Evolutionary conservation across 30 jellyfish, hydroid and myxozoan species (phyloP).

Genomic region (Pelagia noctiluca): DNA sequence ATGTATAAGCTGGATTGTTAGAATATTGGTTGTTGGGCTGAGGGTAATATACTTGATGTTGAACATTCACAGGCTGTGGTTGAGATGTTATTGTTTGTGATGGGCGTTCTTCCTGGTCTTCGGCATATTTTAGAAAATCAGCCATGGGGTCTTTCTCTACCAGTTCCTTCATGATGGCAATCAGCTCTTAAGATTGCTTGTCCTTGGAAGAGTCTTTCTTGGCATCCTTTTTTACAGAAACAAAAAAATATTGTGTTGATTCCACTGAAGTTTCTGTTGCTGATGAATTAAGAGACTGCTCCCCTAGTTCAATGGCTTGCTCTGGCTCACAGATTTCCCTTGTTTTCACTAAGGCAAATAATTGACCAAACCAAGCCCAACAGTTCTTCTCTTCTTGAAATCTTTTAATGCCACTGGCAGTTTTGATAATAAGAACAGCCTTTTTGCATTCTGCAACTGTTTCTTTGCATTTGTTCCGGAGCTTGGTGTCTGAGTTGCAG

Average conservation of each 20-base stretch:
- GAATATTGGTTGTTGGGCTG: slow-evolving; percentile 12
- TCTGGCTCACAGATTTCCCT: slow-evolving; percentile 64
- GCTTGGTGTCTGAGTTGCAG: slow-evolving; percentile 57
- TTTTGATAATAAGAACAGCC: slow-evolving; percentile 59
- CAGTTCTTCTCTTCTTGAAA: slow-evolving; percentile 61
- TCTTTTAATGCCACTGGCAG: slow-evolving; percentile 62
- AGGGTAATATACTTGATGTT: slow-evolving; percentile 10
- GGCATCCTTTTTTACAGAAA: slow-evolving; percentile 54
- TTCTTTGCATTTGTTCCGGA: slow-evolving; percentile 48
- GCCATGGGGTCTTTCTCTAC: slow-evolving; percentile 46
- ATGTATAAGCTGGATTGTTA: slow-evolving; percentile 9
- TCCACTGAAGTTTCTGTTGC: slow-evolving; percentile 25
- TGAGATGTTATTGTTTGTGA: slow-evolving; percentile 27
- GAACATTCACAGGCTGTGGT: slow-evolving; percentile 7
- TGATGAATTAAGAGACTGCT: slow-evolving; percentile 39
- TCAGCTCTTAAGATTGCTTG: slow-evolving; percentile 26
- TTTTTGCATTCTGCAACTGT: slow-evolving; percentile 53
- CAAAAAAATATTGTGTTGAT: slow-evolving; percentile 42
- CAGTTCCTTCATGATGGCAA: slow-evolving; percentile 25
- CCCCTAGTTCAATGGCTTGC: slow-evolving; percentile 73
- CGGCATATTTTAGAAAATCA: slow-evolving; percentile 35
- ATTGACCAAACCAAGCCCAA: slow-evolving; percentile 65
- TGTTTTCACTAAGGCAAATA: slow-evolving; percentile 53
- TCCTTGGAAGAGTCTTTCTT: slow-evolving; percentile 17
- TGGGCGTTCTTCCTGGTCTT: slow-evolving; percentile 60